Evolutionary conservation across 2,888 invertebrate species (phyloP), one percentile per base, ranked within the genome.

Genomic region (Ditylenchus weischeri): DNA sequence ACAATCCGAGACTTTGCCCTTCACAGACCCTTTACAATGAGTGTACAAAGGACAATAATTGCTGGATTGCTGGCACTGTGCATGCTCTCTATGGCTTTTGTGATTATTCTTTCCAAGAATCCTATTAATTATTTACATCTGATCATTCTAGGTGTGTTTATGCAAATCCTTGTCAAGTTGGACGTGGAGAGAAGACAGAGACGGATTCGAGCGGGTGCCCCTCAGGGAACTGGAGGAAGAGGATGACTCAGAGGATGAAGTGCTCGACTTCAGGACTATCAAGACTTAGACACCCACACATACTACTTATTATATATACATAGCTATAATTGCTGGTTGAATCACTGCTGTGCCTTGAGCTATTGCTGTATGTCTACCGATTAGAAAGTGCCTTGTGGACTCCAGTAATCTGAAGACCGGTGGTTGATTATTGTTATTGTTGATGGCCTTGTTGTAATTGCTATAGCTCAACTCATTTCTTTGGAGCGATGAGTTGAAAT

Each of bases 141-240:
- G n/a, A 8, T 21, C 19, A 59, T 19, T 75, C 38, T 23, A 73
- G 73, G 68, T 54, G 61, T 71, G 68, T 62, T 23, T 72, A 49
- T 72, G 62, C 62, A 66, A 67, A 54, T 68, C 69, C 21, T 23
- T 68, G 11, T 15, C 47, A 5, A 65, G 50, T 18, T 43, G 57
- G 23, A 38, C 2, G 65, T 43, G 21, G 59, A n/a, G 47, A 35
- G 2, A 54, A n/a, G 48, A 65, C 38, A 65, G 66, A 57, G 74
- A 67, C 36, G 75, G 76, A 57, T 77, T 75, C 47, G 75, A 75
- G 62, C 48, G 75, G 15, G 70, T 75, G 0, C 75, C 75, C 15
- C 65, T 75, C 38, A 64, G 60, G 43, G 74, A 71, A n/a, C 38
- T 60, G 18, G 70, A 73, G 10, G 70, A 54, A 36, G 69, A 71